Base-by-base conservation (phyloP, 2,797 vertebrate genomes). In the Poeciliopsis gracilis region DNA sequence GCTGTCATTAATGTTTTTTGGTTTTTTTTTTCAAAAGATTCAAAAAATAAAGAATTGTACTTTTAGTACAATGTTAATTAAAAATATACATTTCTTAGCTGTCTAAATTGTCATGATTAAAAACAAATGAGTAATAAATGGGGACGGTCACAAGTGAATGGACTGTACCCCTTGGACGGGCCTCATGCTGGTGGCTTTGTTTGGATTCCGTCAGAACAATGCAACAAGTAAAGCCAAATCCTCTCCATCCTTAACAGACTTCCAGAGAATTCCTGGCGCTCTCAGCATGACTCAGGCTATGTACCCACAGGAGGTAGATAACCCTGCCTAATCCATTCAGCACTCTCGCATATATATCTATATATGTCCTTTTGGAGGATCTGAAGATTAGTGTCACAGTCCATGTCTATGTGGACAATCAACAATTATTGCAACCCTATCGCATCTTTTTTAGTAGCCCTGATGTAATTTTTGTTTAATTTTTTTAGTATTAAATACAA, bases 281-380 rank as follows among this genome's bases (percentile, higher is more conserved):
- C 93, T 77, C 94, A 94, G 93, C 94, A 90, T 83, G 93, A 93
- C 86, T 88, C 89, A 63, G 85, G 82, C 89, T 77, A 75, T 71
- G 81, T 87, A 82, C 93, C 73, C 80, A 87, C 93, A 92, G 94
- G 94, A 94, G 94, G 92, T 92, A 90, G 90, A 92, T 84, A 92
- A 94, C 93, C 94, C 86, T 95, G 91, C 83, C 93, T 95, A 95
- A 95, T 95, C 93, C 92, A 87, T 77, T 94, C 92, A 94, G 88
- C 78, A 86, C 90, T 93, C 89, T 92, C 82, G 86, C 91, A 93
- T 91, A 93, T 91, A 93, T 94, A 94, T 94, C 91, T 92, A 90
- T 91, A 93, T 94, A 92, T 94, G 82, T 88, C 92, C 78, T 81
- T 87, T 79, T 83, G 87, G 88, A 82, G 86, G 87, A 91, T 88